phyloP scores from a whole-genome alignment of 1,140 invertebrate genomes.

The Caenorhabditis remanei region DNA sequence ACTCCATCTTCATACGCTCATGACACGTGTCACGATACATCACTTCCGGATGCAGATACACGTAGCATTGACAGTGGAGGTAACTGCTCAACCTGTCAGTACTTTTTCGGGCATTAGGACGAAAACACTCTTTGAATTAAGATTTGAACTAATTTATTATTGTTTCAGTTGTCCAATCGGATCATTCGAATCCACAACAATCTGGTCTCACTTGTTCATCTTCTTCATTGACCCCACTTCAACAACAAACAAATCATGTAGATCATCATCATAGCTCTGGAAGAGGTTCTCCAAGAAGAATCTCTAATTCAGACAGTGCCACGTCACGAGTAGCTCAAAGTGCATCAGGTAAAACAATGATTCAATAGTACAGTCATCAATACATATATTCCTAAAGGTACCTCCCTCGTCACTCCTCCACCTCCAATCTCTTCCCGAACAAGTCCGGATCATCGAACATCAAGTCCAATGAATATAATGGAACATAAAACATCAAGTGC shows the following conservation, averaged over 20 bases:
- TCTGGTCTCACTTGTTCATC: slow-evolving; percentile 34
- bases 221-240: slow-evolving; percentile 52
- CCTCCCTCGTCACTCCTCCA: slow-evolving; percentile 64
- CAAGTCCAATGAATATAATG: slow-evolving; percentile 52
- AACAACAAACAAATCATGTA: slow-evolving; percentile 3
- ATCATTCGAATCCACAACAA: slow-evolving; percentile 74
- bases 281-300: slow-evolving; percentile 32
- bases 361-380: not conserved
- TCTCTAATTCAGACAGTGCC: not conserved
- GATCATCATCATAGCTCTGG: slow-evolving; percentile 20
- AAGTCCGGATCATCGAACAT: slow-evolving; percentile 43
- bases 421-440: slow-evolving; percentile 74
- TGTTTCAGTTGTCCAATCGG: slow-evolving; percentile 77
- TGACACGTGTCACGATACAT: slow-evolving; percentile 40
- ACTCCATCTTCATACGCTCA: slow-evolving; percentile 75
- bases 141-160: not conserved
- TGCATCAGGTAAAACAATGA: slow-evolving; percentile 21
- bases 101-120: slow-evolving; percentile 70
- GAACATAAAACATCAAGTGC: slow-evolving; percentile 50
- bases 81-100: slow-evolving; percentile 59
- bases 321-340: slow-evolving; percentile 26
- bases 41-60: slow-evolving; percentile 41
- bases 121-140: slow-evolving; percentile 60
- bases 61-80: slow-evolving; percentile 64
- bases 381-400: not conserved